phyloP scores from a whole-genome alignment of 2,888 invertebrate species.

The Clanis bilineata region DNA sequence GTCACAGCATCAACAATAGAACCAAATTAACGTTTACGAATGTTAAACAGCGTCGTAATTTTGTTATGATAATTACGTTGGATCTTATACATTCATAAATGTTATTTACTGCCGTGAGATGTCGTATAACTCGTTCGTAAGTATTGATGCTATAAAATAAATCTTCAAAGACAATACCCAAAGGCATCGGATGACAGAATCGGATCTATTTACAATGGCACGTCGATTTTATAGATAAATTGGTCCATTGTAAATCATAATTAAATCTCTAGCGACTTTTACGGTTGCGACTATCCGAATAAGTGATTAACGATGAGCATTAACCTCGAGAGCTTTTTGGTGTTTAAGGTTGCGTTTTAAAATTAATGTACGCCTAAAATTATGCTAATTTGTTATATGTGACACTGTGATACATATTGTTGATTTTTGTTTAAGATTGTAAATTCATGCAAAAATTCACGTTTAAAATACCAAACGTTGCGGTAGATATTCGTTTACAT shows the following conservation, averaged over 20 bases:
- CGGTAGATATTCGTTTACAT: background rate
- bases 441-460: constrained; percentile 12
- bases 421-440: background rate
- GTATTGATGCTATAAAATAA: constrained; percentile 48
- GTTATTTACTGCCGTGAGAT: constrained; percentile 41
- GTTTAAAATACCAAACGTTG: background rate
- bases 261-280: constrained; percentile 31
- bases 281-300: constrained; percentile 30
- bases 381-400: constrained; percentile 3
- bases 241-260: constrained; percentile 45
- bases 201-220: constrained; percentile 43
- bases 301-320: constrained; percentile 24
- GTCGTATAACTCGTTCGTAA: constrained; percentile 43
- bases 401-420: background rate
- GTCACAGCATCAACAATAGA: constrained; percentile 6
- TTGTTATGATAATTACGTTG: constrained; percentile 14
- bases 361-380: background rate
- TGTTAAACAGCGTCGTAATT: constrained; percentile 14
- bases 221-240: constrained; percentile 39
- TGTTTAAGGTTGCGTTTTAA: constrained; percentile 14
- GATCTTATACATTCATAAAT: constrained; percentile 36
- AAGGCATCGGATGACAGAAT: constrained; percentile 42
- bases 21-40: constrained; percentile 12
- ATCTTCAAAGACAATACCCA: constrained; percentile 46
- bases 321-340: constrained; percentile 23